Evolutionary conservation across 2,888 invertebrate species (phyloP).

Genomic region (Criorhina ranunculi): DNA sequence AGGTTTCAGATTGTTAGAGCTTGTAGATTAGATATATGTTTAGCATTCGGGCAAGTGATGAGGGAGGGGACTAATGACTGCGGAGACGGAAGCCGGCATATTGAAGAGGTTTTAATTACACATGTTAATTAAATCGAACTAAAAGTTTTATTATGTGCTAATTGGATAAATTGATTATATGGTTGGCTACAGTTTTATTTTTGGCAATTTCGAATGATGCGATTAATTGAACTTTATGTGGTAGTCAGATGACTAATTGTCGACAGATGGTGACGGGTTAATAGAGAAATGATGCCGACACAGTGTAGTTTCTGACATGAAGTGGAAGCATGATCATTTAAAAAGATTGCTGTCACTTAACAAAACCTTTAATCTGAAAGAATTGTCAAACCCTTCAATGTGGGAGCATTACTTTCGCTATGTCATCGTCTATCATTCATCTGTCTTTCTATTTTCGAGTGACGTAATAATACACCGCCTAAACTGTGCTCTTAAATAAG

Average conservation of each 20-base stretch:
- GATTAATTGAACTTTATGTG: not conserved
- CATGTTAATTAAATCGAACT: conserved; percentile 13
- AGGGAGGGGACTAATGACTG: not conserved
- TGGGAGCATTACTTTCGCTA: too few species aligned
- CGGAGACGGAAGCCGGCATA: not conserved
- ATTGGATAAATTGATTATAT: conserved; percentile 16
- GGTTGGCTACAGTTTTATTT: not conserved
- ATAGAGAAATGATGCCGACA: not conserved
- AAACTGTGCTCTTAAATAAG: too few species aligned
- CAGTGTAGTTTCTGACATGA: too few species aligned
- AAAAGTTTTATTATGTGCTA: conserved; percentile 15
- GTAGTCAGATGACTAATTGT: not conserved
- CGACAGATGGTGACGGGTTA: not conserved
- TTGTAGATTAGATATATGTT: not conserved
- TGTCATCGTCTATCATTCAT: too few species aligned
- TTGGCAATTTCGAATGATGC: not conserved
- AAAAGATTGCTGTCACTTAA: too few species aligned
- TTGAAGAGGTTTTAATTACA: conserved; percentile 23
- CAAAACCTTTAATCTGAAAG: too few species aligned
- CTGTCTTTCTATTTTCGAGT: too few species aligned
- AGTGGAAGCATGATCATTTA: too few species aligned
- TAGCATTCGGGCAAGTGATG: not conserved
- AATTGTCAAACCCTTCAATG: too few species aligned
- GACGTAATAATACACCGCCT: too few species aligned
- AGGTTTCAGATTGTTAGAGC: not conserved